Conservation (phyloP, 2,113 vertebrate species). For the Brachypteracias leptosomus region DNA sequence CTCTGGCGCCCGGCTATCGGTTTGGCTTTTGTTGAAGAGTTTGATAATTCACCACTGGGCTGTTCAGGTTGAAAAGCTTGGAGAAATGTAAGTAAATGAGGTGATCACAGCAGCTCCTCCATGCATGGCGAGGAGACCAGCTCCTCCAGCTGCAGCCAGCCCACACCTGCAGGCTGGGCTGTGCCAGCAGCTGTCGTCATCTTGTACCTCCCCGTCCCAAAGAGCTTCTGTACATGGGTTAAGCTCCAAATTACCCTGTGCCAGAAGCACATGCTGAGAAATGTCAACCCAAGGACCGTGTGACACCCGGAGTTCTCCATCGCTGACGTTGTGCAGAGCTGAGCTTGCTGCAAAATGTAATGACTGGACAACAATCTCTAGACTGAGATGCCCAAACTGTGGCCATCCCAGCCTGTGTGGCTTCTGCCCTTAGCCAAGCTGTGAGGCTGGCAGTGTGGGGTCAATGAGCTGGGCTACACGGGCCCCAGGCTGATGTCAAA, state of each 20-base stretch:
- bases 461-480: background rate
- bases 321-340: rapidly evolving
- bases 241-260: background rate
- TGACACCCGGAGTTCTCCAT: background rate
- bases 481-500: background rate
- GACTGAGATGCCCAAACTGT: background rate
- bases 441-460: background rate
- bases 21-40: background rate
- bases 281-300: rapidly evolving
- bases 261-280: background rate
- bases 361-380: background rate
- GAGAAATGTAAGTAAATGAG: background rate
- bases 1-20: background rate
- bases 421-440: background rate
- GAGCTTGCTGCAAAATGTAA: rapidly evolving
- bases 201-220: background rate
- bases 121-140: rapidly evolving
- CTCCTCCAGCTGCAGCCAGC: background rate
- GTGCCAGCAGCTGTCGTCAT: background rate
- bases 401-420: background rate
- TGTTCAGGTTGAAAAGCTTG: background rate
- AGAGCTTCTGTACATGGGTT: background rate
- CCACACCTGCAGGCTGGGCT: background rate
- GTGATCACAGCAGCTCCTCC: background rate
- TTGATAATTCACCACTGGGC: background rate